Evolutionary conservation across 1,140 invertebrate species (phyloP).

Genomic region (Drosophila tsacasi): DNA sequence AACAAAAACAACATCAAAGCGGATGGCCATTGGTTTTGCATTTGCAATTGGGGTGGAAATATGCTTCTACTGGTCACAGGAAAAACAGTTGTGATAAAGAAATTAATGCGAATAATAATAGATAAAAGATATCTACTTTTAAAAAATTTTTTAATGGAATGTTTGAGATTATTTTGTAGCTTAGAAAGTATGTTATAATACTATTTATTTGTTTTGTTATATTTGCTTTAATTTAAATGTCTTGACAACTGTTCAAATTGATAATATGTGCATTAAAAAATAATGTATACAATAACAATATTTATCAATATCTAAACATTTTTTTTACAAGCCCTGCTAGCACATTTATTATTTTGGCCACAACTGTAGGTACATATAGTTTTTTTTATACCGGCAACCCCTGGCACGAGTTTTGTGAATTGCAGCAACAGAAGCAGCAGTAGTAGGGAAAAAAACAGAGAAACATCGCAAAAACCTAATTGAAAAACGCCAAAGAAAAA

Average conservation of each 20-base stretch:
- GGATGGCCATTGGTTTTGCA: constrained; percentile 32
- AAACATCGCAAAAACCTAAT: constrained; percentile 60
- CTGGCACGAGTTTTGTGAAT: constrained; percentile 65
- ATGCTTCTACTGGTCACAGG: constrained; percentile 5
- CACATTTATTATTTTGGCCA: background rate
- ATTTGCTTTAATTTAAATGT: background rate
- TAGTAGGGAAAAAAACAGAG: constrained; percentile 17
- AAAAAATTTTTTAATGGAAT: background rate
- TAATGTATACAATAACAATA: background rate
- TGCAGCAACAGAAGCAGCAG: constrained; percentile 60
- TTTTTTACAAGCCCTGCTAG: background rate
- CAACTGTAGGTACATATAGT: constrained; percentile 23
- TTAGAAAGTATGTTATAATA: background rate
- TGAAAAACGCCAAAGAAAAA: constrained; percentile 51
- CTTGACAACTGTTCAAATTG: background rate
- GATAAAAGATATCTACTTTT: background rate
- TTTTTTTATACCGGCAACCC: constrained; percentile 65
- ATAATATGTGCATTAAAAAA: too few relatives aligned
- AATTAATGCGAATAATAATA: too few relatives aligned
- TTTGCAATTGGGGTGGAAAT: constrained; percentile 25
- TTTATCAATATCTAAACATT: background rate
- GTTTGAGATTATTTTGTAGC: background rate
- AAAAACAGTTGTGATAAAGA: background rate
- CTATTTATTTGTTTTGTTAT: background rate
- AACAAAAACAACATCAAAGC: constrained; percentile 55